These are phyloP conservation scores for Hydriomena furcata DNA, from an alignment of 2,888 invertebrate species.

Conservation along the genomic window DNA sequence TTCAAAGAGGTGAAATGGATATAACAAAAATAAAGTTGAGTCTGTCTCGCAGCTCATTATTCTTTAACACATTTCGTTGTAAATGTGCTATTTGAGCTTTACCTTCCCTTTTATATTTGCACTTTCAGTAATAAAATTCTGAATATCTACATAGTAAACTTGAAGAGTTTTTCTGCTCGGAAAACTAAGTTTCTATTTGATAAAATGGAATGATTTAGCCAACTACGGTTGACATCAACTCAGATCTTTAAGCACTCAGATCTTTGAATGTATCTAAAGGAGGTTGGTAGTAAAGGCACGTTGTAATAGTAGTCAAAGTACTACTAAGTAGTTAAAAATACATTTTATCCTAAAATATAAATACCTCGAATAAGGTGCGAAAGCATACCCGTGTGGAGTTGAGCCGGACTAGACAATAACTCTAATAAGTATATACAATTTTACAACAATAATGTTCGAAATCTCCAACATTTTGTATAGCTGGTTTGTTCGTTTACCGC, in stretches of 20 bases:
- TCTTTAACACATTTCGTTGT: constrained; percentile 9
- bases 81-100: constrained; percentile 2
- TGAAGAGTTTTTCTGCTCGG: background rate
- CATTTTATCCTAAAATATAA: background rate
- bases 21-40: constrained; percentile 13
- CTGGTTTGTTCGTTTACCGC: no score
- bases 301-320: no score
- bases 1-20: constrained; percentile 33
- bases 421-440: no score
- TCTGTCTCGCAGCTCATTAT: constrained; percentile 12
- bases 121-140: background rate
- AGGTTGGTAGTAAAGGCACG: no score
- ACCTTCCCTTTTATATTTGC: constrained; percentile 5
- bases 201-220: no score
- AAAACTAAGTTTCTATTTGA: background rate
- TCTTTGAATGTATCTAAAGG: no score
- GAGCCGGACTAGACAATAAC: no score
- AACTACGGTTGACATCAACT: no score
- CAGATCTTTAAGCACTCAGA: no score
- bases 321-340: background rate
- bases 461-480: no score
- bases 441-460: background rate
- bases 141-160: background rate
- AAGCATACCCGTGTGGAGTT: no score
- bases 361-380: no score